Evolutionary conservation across 1,140 invertebrate species (phyloP).

Genomic region (Parasteatoda tepidariorum): DNA sequence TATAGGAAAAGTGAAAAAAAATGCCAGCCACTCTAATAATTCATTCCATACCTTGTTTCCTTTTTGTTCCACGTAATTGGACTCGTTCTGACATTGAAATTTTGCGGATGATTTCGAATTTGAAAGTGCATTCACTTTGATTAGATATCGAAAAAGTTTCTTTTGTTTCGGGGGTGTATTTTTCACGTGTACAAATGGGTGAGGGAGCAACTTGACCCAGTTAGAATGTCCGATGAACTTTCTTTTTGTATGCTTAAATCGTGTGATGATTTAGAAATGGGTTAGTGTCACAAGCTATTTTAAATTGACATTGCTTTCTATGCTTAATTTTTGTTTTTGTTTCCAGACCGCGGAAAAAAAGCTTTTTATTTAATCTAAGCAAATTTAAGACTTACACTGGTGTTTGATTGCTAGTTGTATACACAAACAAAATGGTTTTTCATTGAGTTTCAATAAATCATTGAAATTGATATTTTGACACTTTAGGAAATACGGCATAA

Average conservation of each 20-base stretch:
- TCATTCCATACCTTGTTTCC: neutral
- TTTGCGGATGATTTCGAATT: neutral
- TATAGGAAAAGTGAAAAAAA: slow-evolving; percentile 12
- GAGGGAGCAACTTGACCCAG: slow-evolving; percentile 44
- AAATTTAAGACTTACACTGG: no score
- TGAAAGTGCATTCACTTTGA: neutral
- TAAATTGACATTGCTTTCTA: neutral
- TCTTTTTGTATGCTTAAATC: neutral
- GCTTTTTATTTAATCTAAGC: no score
- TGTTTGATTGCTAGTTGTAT: no score
- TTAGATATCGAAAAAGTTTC: neutral
- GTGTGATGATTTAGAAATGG: slow-evolving; percentile 29
- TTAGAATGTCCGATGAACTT: slow-evolving; percentile 49
- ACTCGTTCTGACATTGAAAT: slow-evolving; percentile 51
- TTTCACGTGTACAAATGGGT: neutral
- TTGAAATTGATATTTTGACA: no score
- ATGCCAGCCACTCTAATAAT: neutral
- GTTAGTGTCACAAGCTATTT: slow-evolving; percentile 49
- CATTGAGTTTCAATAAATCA: no score
- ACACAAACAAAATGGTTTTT: no score
- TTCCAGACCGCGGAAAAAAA: no score
- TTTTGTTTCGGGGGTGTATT: slow-evolving; percentile 16
- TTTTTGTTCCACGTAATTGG: slow-evolving; percentile 1
- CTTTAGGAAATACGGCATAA: no score
- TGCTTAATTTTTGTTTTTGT: no score